Evolutionary conservation across 1,140 invertebrate species (phyloP).

Genomic region (Teleogryllus occipitalis): DNA sequence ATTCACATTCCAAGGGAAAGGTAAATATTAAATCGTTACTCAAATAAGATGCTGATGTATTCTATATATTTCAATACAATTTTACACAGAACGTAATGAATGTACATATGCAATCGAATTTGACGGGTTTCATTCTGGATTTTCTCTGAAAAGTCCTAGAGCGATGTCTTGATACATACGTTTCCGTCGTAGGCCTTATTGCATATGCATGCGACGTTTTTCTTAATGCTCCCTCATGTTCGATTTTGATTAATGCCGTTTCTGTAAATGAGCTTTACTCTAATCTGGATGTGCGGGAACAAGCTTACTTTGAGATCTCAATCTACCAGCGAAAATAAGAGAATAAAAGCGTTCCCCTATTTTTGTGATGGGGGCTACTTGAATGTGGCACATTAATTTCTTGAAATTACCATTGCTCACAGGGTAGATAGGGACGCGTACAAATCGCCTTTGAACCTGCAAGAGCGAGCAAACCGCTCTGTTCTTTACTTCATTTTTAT

Average conservation of each 20-base stretch:
- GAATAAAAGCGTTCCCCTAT: neutral
- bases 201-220: neutral
- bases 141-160: too few relatives aligned
- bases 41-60: neutral
- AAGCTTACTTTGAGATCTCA: neutral
- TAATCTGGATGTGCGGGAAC: neutral
- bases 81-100: neutral
- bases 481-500: neutral
- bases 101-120: neutral
- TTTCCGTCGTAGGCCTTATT: neutral
- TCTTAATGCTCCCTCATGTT: neutral
- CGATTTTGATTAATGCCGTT: neutral
- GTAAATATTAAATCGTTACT: neutral
- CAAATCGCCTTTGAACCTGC: neutral
- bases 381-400: conserved; percentile 1
- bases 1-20: neutral
- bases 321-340: neutral
- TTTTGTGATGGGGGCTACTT: neutral
- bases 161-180: neutral
- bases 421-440: neutral
- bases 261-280: neutral
- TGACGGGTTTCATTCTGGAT: neutral
- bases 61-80: neutral
- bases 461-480: neutral
- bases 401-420: neutral